phyloP scores from a whole-genome alignment of 2,888 invertebrate species.

The Drosophila nr. perissopoda region DNA sequence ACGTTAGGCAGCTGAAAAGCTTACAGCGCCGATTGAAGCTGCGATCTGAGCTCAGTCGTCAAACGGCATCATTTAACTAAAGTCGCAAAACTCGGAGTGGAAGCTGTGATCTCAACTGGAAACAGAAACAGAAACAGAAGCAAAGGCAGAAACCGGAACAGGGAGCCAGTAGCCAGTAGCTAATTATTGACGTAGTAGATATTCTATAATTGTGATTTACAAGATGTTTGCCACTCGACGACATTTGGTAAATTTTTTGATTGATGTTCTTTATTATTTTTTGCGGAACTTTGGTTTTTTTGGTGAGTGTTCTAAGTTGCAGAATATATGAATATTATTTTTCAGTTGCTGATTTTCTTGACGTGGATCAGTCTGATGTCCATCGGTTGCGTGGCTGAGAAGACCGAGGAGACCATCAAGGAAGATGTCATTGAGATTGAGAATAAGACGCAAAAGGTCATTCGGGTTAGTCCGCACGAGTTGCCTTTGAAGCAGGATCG shows the following conservation, averaged over 20 bases:
- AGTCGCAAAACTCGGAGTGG: slow-evolving; percentile 66
- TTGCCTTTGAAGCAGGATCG: slow-evolving; percentile 70
- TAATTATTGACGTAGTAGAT: slow-evolving; percentile 14
- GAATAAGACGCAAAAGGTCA: slow-evolving; percentile 80
- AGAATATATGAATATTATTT: neutral
- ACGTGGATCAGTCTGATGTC: slow-evolving; percentile 14
- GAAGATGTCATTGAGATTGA: slow-evolving; percentile 81
- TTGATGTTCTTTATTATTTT: slow-evolving; percentile 27
- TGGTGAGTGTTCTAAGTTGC: slow-evolving; percentile 3
- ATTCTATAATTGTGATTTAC: slow-evolving; percentile 30
- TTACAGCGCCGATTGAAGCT: slow-evolving; percentile 55
- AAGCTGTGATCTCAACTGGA: slow-evolving; percentile 37
- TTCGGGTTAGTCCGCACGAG: slow-evolving; percentile 80
- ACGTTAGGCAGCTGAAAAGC: slow-evolving; percentile 52
- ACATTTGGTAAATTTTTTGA: slow-evolving; percentile 65
- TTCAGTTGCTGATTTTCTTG: slow-evolving; percentile 36
- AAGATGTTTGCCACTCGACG: slow-evolving; percentile 62
- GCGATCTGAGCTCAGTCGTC: slow-evolving; percentile 68
- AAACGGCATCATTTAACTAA: slow-evolving; percentile 75
- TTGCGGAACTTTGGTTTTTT: neutral
- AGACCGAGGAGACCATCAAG: slow-evolving; percentile 59
- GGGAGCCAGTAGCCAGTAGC: slow-evolving; percentile 2
- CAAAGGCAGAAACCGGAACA: neutral
- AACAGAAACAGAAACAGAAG: slow-evolving; percentile 14
- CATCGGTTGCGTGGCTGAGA: slow-evolving; percentile 12